Conservation (phyloP, 2,797 vertebrate genomes). For the Gymnocypris eckloni region DNA sequence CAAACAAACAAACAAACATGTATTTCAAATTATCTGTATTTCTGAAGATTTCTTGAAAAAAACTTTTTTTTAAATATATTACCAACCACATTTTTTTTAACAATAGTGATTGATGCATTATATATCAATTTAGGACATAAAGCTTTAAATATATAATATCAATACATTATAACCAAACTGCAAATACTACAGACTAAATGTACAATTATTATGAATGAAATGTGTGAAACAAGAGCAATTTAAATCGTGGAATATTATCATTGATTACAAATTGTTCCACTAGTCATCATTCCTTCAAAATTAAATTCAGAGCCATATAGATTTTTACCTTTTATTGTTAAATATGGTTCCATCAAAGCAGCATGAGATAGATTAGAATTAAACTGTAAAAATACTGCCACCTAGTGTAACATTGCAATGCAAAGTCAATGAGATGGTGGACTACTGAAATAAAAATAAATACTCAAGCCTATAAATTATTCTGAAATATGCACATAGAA, state of each 20-base stretch:
- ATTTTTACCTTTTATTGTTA: constrained; percentile 1
- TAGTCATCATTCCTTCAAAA: constrained; percentile 8
- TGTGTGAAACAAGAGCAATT: background rate
- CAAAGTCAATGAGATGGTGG: constrained; percentile 2
- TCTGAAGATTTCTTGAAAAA: background rate
- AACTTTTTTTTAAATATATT: background rate
- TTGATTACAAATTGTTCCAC: background rate
- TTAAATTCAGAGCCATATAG: background rate
- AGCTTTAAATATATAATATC: background rate
- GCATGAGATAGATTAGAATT: constrained; percentile 21
- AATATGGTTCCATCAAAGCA: constrained; percentile 2
- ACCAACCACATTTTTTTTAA: background rate
- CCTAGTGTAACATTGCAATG: constrained; percentile 31
- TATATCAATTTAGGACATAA: background rate
- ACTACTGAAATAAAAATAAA: constrained; percentile 23
- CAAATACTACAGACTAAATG: background rate
- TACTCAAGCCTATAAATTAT: constrained; percentile 1
- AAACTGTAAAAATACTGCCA: constrained; percentile 41
- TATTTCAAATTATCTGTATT: background rate
- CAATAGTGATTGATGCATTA: background rate
- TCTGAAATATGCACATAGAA: background rate
- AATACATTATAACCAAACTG: background rate
- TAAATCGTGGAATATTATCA: background rate
- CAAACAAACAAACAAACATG: background rate
- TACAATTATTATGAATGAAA: background rate